phyloP scores from a whole-genome alignment of 2,888 invertebrate species.

The Crocallis elinguaria region DNA sequence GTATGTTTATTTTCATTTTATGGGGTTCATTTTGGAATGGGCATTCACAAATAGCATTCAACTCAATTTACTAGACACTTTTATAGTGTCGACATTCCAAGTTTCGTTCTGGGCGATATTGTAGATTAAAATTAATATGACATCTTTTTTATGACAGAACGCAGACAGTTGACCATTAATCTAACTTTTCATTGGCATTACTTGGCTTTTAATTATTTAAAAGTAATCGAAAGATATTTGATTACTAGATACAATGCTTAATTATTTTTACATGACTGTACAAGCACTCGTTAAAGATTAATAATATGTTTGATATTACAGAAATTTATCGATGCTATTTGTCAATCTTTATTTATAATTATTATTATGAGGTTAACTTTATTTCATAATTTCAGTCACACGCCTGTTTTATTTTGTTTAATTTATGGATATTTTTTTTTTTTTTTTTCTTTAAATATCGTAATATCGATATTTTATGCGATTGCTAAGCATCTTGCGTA shows the following conservation, averaged over 20 bases:
- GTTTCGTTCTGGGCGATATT: slow-evolving; percentile 9
- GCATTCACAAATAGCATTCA: slow-evolving; percentile 14
- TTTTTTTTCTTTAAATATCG: no score
- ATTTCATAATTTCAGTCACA: no score
- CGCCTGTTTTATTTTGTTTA: no score
- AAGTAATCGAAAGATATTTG: not conserved
- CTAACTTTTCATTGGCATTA: slow-evolving; percentile 10
- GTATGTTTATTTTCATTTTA: slow-evolving; percentile 29
- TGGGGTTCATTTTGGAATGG: slow-evolving; percentile 15
- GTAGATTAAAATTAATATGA: slow-evolving; percentile 4
- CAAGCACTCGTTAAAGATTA: no score
- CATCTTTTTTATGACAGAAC: slow-evolving; percentile 5
- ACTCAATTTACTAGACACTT: slow-evolving; percentile 19
- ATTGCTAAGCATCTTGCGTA: no score
- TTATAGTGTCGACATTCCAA: slow-evolving; percentile 23
- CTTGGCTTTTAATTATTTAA: slow-evolving; percentile 1
- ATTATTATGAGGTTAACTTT: no score
- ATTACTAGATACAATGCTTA: slow-evolving; percentile 14
- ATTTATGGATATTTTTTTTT: no score
- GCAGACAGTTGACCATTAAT: slow-evolving; percentile 8
- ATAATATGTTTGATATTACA: no score
- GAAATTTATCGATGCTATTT: no score
- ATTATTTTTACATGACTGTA: not conserved
- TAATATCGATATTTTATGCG: no score
- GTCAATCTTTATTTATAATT: no score